These are phyloP conservation scores for Drosophila stalkeri DNA, from an alignment of 2,888 invertebrate species.

Conservation along the genomic window DNA sequence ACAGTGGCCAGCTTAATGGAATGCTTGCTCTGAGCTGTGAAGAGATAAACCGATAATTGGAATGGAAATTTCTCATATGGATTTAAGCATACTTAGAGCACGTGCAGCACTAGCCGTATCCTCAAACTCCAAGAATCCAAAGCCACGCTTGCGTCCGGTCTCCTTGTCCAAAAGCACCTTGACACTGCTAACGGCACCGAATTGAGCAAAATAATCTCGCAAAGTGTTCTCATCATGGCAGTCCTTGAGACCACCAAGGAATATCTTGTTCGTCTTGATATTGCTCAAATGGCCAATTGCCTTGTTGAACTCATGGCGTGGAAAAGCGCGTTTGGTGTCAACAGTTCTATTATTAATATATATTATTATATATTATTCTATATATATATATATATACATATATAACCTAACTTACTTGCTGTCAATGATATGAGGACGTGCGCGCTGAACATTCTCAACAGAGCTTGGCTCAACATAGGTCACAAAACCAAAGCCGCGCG, in stretches of 20 bases:
- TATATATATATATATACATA: not conserved
- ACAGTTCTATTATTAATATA: conserved; percentile 68
- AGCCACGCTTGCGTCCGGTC: conserved; percentile 83
- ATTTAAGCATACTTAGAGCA: conserved; percentile 75
- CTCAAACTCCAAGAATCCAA: conserved; percentile 83
- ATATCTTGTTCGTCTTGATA: conserved; percentile 76
- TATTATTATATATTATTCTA: no score
- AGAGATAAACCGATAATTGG: no score
- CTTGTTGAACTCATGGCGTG: conserved; percentile 76
- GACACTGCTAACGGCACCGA: conserved; percentile 74
- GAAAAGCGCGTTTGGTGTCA: conserved; percentile 82
- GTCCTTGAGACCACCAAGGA: conserved; percentile 83
- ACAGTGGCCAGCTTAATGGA: conserved; percentile 75
- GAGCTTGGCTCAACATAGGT: conserved; percentile 73
- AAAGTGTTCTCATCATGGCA: conserved; percentile 78
- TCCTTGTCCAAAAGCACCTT: conserved; percentile 82
- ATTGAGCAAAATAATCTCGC: conserved; percentile 81
- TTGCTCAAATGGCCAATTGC: conserved; percentile 57
- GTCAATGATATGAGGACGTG: conserved; percentile 81
- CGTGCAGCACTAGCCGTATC: conserved; percentile 79
- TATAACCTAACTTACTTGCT: conserved; percentile 86
- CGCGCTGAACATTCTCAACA: conserved; percentile 81
- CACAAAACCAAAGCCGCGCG: conserved; percentile 83
- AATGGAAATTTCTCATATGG: not conserved
- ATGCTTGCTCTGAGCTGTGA: conserved; percentile 77